Percentiles rank a stretch among this genome's conserved stretches.
phyloP scores from a whole-genome alignment of 2,888 invertebrate species.

The Aproaerema taeniolella region DNA sequence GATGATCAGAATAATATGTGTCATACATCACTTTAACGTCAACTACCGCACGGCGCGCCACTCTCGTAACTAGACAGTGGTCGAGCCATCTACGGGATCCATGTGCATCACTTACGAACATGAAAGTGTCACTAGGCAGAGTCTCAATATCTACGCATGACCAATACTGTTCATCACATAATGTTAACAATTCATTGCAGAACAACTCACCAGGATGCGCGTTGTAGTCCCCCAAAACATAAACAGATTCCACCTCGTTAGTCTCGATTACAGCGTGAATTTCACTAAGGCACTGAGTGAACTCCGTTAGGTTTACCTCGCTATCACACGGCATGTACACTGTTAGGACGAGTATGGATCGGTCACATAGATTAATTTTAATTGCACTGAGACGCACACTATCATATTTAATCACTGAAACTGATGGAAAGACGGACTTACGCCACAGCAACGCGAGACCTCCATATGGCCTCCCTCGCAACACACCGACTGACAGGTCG shows the following conservation, averaged over 20 bases:
- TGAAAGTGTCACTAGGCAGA: slow-evolving; percentile 12
- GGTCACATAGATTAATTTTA: too few relatives aligned
- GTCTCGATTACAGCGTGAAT: too few relatives aligned
- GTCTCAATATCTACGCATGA: slow-evolving; percentile 15
- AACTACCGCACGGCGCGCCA: slow-evolving; percentile 2
- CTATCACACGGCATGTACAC: too few relatives aligned
- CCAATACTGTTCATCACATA: slow-evolving; percentile 19
- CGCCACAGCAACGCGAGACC: too few relatives aligned
- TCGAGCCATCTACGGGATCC: slow-evolving; percentile 18
- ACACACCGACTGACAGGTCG: too few relatives aligned
- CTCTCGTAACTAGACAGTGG: slow-evolving; percentile 15
- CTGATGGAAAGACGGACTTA: too few relatives aligned
- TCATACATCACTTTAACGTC: slow-evolving; percentile 10
- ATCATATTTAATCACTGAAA: too few relatives aligned
- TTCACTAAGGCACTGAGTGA: too few relatives aligned
- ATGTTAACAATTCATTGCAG: slow-evolving; percentile 12
- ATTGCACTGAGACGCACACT: too few relatives aligned
- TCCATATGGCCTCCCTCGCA: too few relatives aligned
- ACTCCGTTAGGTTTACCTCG: too few relatives aligned
- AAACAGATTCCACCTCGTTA: background rate
- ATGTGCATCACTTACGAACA: slow-evolving; percentile 20
- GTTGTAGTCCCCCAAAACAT: background rate
- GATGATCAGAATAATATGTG: slow-evolving; percentile 16
- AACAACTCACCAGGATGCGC: background rate
- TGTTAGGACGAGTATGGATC: too few relatives aligned